A percentile compares a stretch with the other conserved stretches of the same genome.
These are phyloP conservation scores for Aleiodes leptofemur DNA, from an alignment of 2,888 invertebrate species.

Conservation along the genomic window DNA sequence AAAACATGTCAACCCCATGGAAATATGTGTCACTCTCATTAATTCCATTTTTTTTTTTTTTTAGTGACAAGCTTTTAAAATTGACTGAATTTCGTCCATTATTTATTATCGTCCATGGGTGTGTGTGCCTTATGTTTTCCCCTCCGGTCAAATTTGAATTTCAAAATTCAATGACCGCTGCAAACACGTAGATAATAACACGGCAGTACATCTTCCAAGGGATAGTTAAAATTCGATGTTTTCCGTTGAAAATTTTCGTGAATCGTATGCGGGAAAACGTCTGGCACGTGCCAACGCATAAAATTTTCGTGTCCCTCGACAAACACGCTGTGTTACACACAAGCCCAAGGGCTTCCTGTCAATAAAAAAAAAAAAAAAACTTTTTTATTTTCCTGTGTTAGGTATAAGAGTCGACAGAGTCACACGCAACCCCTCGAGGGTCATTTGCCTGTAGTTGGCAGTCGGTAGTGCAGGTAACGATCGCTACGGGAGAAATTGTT, in stretches of 20 bases:
- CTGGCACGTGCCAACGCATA: conserved; percentile 67
- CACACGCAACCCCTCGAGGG: conserved; percentile 49
- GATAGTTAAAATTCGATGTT: conserved; percentile 14
- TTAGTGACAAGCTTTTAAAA: background rate
- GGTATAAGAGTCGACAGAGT: conserved; percentile 4
- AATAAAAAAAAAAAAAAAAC: conserved; percentile 14
- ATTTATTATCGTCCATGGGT: conserved; percentile 15
- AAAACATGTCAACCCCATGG: conserved; percentile 11
- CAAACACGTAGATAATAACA: conserved; percentile 34
- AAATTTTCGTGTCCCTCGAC: conserved; percentile 50
- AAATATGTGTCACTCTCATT: conserved; percentile 29
- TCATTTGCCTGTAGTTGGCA: conserved; percentile 14
- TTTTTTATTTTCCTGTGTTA: background rate
- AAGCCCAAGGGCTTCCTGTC: background rate
- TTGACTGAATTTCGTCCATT: background rate
- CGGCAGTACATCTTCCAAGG: background rate
- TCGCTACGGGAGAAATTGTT: conserved; percentile 10
- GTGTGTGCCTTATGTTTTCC: background rate
- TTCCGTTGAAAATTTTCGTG: conserved; percentile 60
- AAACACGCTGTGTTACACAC: conserved; percentile 22
- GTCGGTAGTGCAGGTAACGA: conserved; percentile 42
- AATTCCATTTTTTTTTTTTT: background rate
- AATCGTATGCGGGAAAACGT: conserved; percentile 62
- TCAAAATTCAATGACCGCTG: conserved; percentile 30
- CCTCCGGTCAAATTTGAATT: conserved; percentile 2